Evolutionary conservation across 2,888 invertebrate species (phyloP).

Genomic region (Apoderus coryli): DNA sequence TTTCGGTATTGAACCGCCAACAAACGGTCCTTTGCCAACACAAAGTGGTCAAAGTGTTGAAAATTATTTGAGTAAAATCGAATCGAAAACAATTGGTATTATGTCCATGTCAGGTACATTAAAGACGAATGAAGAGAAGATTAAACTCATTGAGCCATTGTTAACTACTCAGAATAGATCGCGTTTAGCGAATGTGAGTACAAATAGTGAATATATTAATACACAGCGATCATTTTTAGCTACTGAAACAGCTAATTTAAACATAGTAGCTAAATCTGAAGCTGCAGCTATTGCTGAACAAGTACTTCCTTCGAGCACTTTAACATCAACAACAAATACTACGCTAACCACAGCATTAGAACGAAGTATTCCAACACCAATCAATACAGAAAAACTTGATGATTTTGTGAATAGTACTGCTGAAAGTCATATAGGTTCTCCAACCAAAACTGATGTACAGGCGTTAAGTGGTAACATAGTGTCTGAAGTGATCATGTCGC

Average conservation of each 20-base stretch:
- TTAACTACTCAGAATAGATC: slow-evolving; percentile 16
- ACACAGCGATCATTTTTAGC: slow-evolving; percentile 21
- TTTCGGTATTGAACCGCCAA: slow-evolving; percentile 34
- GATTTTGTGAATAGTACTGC: slow-evolving; percentile 44
- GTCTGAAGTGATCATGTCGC: slow-evolving; percentile 19
- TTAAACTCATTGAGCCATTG: slow-evolving; percentile 16
- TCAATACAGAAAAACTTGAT: slow-evolving; percentile 37
- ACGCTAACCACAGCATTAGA: slow-evolving; percentile 23
- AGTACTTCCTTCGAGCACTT: slow-evolving; percentile 19
- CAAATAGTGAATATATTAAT: slow-evolving; percentile 16
- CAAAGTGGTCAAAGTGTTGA: slow-evolving; percentile 46
- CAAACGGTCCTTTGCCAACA: slow-evolving; percentile 35
- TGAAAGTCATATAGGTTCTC: slow-evolving; percentile 35
- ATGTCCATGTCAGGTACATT: slow-evolving; percentile 14
- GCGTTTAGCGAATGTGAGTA: slow-evolving; percentile 13
- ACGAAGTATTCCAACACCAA: slow-evolving; percentile 21
- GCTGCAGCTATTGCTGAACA: slow-evolving; percentile 24
- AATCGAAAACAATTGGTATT: slow-evolving; percentile 23
- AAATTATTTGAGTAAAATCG: slow-evolving; percentile 41
- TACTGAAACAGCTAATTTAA: slow-evolving; percentile 21
- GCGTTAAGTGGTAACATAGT: slow-evolving; percentile 9
- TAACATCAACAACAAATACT: slow-evolving; percentile 32
- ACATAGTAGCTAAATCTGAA: slow-evolving; percentile 25
- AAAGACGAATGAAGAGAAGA: slow-evolving; percentile 17
- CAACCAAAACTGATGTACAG: neutral